Evolutionary conservation across 1,140 invertebrate species (phyloP).

Genomic region (Sinonovacula constricta): DNA sequence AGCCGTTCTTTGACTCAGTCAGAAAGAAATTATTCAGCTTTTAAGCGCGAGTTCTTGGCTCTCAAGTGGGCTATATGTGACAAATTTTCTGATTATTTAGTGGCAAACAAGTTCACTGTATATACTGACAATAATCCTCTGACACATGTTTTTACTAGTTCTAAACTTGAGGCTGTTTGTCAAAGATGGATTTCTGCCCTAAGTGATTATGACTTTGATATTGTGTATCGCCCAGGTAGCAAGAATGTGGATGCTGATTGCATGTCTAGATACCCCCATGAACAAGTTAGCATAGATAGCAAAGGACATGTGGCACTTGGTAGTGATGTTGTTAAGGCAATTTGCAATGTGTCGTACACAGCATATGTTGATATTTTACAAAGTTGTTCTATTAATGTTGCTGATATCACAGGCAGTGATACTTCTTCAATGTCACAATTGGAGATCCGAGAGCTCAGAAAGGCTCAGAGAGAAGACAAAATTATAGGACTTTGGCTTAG

Average conservation of each 20-base stretch:
- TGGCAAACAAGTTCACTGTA: constrained; percentile 2
- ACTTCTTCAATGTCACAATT: too few relatives aligned
- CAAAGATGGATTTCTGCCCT: constrained; percentile 19
- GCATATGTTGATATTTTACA: too few relatives aligned
- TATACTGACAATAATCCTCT: constrained; percentile 18
- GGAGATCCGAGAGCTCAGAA: constrained; percentile 10
- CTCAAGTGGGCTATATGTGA: constrained; percentile 4
- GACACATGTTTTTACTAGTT: constrained; percentile 1
- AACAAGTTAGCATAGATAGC: constrained; percentile 1
- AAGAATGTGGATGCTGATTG: constrained; percentile 9
- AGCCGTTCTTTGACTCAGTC: constrained; percentile 4
- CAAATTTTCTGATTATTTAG: constrained; percentile 10
- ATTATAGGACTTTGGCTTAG: neutral
- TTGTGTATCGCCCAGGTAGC: constrained; percentile 5
- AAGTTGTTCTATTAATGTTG: too few relatives aligned
- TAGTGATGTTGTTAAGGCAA: too few relatives aligned
- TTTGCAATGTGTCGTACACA: too few relatives aligned
- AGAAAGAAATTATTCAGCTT: constrained; percentile 16
- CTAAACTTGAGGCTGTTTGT: constrained; percentile 23
- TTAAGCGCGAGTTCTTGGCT: neutral
- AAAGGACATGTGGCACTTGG: too few relatives aligned
- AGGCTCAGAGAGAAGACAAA: constrained; percentile 11
- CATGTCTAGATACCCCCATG: constrained; percentile 8
- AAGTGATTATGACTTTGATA: constrained; percentile 18
- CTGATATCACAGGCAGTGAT: too few relatives aligned